These are phyloP conservation scores for Gymnobelideus leadbeateri DNA, from an alignment of 2,113 vertebrate genomes.

Conservation along the genomic window DNA sequence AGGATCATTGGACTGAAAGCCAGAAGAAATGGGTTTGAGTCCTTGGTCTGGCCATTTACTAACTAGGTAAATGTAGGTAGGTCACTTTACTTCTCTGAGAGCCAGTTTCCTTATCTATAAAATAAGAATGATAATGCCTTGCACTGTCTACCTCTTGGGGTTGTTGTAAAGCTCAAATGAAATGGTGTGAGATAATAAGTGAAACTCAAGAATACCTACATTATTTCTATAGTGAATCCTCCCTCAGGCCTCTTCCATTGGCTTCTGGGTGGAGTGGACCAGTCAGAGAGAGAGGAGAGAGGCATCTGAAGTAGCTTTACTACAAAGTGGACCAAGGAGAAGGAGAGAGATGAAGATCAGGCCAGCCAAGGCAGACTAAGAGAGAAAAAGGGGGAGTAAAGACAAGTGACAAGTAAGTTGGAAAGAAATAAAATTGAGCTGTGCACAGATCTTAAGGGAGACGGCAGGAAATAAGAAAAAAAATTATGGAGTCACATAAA, in stretches of 20 bases:
- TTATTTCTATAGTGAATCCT: neutral
- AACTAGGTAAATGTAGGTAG: neutral
- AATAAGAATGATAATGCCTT: neutral
- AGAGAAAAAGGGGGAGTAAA: neutral
- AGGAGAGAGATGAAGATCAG: neutral
- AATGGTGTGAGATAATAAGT: neutral
- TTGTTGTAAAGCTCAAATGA: neutral
- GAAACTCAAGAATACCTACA: neutral
- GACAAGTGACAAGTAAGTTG: neutral
- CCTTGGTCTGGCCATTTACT: neutral
- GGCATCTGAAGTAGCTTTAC: neutral
- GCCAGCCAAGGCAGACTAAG: neutral
- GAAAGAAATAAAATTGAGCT: neutral
- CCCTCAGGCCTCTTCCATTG: neutral
- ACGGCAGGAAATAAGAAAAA: neutral
- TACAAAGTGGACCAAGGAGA: neutral
- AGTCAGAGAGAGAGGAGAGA: neutral
- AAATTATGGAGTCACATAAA: neutral
- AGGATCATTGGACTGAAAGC: neutral
- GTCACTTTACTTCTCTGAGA: neutral
- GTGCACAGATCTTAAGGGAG: neutral
- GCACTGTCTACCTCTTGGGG: neutral
- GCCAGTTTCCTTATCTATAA: neutral
- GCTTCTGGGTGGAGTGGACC: neutral
- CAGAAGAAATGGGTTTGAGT: neutral